Conservation (phyloP, 2,888 invertebrate genomes). For the Chrysopilus asiliformis region DNA sequence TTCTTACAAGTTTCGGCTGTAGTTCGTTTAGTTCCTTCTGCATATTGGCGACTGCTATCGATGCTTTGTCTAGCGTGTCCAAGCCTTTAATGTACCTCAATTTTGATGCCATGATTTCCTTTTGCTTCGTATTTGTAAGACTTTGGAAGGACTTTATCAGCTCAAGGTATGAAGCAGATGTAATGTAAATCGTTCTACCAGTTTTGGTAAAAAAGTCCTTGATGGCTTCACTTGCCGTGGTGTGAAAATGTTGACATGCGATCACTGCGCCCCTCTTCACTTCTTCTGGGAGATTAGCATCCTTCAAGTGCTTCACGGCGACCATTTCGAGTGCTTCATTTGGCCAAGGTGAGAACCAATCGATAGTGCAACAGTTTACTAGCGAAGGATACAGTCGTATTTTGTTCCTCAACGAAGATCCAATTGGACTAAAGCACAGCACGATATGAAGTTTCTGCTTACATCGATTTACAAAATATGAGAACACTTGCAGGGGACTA, state of each 20-base stretch:
- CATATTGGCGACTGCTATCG: constrained; percentile 65
- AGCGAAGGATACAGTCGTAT: constrained; percentile 79
- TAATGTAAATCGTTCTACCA: constrained; percentile 69
- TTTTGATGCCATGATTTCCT: constrained; percentile 55
- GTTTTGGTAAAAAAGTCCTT: constrained; percentile 48
- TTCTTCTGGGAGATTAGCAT: constrained; percentile 46
- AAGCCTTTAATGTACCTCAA: constrained; percentile 68
- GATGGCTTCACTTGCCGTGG: constrained; percentile 53
- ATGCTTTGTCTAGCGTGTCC: constrained; percentile 66
- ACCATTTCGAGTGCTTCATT: constrained; percentile 72
- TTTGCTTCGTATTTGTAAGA: constrained; percentile 56
- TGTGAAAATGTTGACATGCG: constrained; percentile 81
- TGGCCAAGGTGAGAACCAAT: constrained; percentile 89
- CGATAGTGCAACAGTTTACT: constrained; percentile 85
- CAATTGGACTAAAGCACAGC: constrained; percentile 63
- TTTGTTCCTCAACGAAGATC: constrained; percentile 63
- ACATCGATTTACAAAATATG: constrained; percentile 66
- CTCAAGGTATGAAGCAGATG: constrained; percentile 80
- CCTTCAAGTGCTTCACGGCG: constrained; percentile 57
- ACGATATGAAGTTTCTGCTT: constrained; percentile 72
- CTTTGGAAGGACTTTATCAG: constrained; percentile 65
- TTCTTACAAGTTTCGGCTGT: constrained; percentile 66
- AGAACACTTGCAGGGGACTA: constrained; percentile 62
- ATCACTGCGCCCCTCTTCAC: constrained; percentile 53
- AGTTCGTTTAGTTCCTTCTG: constrained; percentile 66